Percentiles rank a stretch among this genome's conserved stretches.
phyloP scores from a whole-genome alignment of 2,888 invertebrate genomes.

The Temnothorax ravouxi region DNA sequence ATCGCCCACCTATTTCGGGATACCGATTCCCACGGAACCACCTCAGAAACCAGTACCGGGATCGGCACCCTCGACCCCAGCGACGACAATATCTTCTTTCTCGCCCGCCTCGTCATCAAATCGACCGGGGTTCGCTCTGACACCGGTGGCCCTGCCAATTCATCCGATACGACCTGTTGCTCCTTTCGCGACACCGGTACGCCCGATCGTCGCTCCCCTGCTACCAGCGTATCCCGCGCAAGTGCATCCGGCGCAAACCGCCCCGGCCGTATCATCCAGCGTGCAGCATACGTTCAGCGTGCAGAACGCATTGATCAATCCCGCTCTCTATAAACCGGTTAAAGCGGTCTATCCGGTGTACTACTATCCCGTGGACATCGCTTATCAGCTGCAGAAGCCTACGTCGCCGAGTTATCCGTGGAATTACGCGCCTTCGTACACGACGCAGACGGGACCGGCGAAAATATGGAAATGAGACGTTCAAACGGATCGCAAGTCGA shows the following conservation, averaged over 20 bases:
- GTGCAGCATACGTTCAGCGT: constrained; percentile 79
- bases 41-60: constrained; percentile 66
- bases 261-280: constrained; percentile 61
- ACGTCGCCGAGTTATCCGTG: constrained; percentile 77
- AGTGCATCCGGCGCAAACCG: constrained; percentile 68
- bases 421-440: constrained; percentile 81
- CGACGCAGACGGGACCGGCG: constrained; percentile 74
- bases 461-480: constrained; percentile 79
- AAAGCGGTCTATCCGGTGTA: constrained; percentile 82
- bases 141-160: constrained; percentile 55
- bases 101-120: constrained; percentile 10
- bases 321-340: constrained; percentile 80
- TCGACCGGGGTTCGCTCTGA: constrained; percentile 37
- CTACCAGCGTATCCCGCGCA: constrained; percentile 55
- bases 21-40: constrained; percentile 79
- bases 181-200: constrained; percentile 70
- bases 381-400: constrained; percentile 79
- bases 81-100: constrained; percentile 56
- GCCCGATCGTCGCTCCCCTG: constrained; percentile 70
- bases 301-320: constrained; percentile 76
- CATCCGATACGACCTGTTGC: constrained; percentile 70
- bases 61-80: constrained; percentile 21
- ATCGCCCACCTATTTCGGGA: constrained; percentile 81
- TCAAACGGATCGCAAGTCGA: constrained; percentile 45
- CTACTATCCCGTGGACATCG: constrained; percentile 78